A percentile compares a stretch with the other conserved stretches of the same genome.
These are phyloP conservation scores for Mustelus asterias DNA, from an alignment of 2,113 vertebrate species.

Conservation along the genomic window DNA sequence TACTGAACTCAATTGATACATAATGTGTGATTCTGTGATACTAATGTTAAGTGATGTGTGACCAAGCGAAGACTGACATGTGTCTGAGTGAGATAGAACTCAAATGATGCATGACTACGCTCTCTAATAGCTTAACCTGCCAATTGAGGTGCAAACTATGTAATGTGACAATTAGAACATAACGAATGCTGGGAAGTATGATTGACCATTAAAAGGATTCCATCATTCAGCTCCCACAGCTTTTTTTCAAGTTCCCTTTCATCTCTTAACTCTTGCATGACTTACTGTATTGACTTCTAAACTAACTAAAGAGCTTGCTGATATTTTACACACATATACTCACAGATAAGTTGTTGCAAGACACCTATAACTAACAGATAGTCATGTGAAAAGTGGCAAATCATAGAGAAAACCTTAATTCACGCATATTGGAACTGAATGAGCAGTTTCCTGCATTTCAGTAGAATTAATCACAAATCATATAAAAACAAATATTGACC, in stretches of 20 bases:
- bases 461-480: background rate
- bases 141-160: background rate
- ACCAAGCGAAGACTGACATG: constrained; percentile 1
- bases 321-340: background rate
- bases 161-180: background rate
- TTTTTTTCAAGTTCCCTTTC: background rate
- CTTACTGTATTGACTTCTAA: background rate
- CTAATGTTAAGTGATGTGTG: constrained; percentile 30
- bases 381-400: background rate
- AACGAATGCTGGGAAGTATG: background rate
- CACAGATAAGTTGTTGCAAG: background rate
- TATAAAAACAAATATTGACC: background rate
- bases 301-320: background rate
- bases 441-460: background rate
- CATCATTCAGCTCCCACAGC: background rate
- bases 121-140: constrained; percentile 2
- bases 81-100: background rate
- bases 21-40: constrained; percentile 5
- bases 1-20: background rate
- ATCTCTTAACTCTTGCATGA: background rate
- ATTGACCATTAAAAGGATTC: background rate
- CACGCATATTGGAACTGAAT: background rate
- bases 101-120: constrained; percentile 14
- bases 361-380: background rate
- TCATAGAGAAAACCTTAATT: background rate